Evolutionary conservation across 2,113 vertebrate species (phyloP), one percentile per base, ranked within the genome.

Genomic region (Ornithorhynchus anatinus): DNA sequence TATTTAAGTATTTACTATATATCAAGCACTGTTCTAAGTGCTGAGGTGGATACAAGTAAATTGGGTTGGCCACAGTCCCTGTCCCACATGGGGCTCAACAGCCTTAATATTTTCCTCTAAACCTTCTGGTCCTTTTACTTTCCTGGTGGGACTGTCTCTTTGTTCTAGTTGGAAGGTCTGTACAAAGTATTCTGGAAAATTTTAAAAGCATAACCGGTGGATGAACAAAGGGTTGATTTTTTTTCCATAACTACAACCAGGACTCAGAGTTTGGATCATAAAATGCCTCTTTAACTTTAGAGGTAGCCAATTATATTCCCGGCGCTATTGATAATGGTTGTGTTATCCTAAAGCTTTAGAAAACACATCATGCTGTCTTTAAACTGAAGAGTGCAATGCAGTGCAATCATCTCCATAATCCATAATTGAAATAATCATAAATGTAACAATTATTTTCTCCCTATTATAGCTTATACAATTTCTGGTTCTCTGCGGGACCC

Each of bases 351-450:
- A 90, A 81, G 29, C 62, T 82, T 86, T 87, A 80, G 76, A 82
- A 88, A 85, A 84, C 77, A 79, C 63, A 72, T 42, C 78, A 84
- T 68, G 60, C 67, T 80, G 86, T 89, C 74, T 79, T 81, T 66
- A 82, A 67, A 75, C 69, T 48, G 69, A 89, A 84, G 82, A 88
- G 72, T n/a, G n/a, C n/a, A 67, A 79, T 81, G 73, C 64, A 37
- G 5, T 87, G 69, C 72, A 85, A 36, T 75, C 6, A 36, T 77
- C 11, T 65, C 43, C 61, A 63, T 87, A 91, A 92, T 68, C 87
- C 54, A 68, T 87, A 92, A 86, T 69, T 86, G 87, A 76, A 89
- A 84, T 62, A 89, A 80, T 85, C 64, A 77, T 84, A 88, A 91
- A 80, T 66, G 66, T 82, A 88, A 86, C 79, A 80, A 81, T 89